Base-by-base conservation (phyloP, 2,888 invertebrate genomes). In the Dasypogon diadema region DNA sequence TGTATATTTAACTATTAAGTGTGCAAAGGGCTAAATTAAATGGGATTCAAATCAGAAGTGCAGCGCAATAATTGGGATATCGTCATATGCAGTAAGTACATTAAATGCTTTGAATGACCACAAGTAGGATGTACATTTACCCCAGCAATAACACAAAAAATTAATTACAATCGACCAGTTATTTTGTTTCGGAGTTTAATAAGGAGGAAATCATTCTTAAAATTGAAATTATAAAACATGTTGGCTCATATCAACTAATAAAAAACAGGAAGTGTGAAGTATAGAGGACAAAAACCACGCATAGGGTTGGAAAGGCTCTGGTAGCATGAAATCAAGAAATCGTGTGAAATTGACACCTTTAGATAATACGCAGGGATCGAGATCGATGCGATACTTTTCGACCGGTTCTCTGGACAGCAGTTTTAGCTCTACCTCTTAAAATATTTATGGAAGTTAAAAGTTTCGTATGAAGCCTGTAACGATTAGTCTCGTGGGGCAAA, bases 331-430 rank as follows among this genome's bases (percentile, higher is more conserved):
- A 74, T 77, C 75, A 77, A 77, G 73, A 77, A 77, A 75, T 77
- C 74, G 77, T 73, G 75, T 77, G 77, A 75, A 74, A 77, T 75
- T 77, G 75, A 77, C 75, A 77, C 77, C 75, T 72, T 46, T 73
- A 56, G n/a, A 63, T 74, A 65, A 74, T 74, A 65, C 65, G 42
- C 48, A 24, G 30, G 46, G 34, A 8, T 14, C 26, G 56, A 21
- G 42, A 56, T 56, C 56, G 54, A 42, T 56, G 21, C 14, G 73
- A 73, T 42, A 34, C 34, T 14, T 56, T 56, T 24, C 14, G 24
- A 48, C 48, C 65, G 65, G 46, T 46, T 26, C 16, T 14, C 18
- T 37, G 5, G 18, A 18, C 10, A 34, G 54, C 14, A 22, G 6
- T 73, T 73, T 56, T 56, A 46, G 34, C 42, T 34, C 48, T 54